Evolutionary conservation across 2,797 vertebrate species (phyloP).

Genomic region (Fratercula arctica): DNA sequence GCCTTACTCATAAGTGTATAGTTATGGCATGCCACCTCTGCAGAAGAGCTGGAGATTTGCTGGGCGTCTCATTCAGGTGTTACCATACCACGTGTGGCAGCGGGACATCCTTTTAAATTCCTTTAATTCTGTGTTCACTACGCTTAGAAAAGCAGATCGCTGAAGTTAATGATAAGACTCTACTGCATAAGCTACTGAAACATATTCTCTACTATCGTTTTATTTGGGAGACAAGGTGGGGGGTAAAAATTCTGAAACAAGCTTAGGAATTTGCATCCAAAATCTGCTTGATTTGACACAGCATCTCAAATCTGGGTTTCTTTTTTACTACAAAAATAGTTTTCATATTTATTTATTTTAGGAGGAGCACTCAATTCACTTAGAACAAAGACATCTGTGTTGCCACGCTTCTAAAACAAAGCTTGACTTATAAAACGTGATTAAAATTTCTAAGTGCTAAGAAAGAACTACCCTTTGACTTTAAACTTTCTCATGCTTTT

Average conservation of each 20-base stretch:
- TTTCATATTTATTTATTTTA: neutral
- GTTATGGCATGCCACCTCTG: neutral
- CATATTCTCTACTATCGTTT: neutral
- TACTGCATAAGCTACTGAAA: neutral
- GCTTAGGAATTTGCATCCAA: neutral
- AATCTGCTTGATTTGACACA: neutral
- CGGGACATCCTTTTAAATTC: neutral
- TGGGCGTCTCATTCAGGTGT: neutral
- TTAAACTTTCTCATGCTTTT: neutral
- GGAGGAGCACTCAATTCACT: neutral
- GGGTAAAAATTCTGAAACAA: neutral
- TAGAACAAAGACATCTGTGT: neutral
- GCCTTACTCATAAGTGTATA: neutral
- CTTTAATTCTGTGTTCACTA: neutral
- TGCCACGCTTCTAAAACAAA: slow-evolving; percentile 1
- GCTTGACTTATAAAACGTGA: neutral
- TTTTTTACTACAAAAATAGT: neutral
- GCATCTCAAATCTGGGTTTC: neutral
- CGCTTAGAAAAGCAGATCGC: neutral
- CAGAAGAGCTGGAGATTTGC: neutral
- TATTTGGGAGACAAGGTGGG: neutral
- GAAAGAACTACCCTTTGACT: neutral
- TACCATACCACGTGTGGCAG: neutral
- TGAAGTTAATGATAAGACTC: neutral
- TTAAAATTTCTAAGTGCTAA: neutral